phyloP scores from a whole-genome alignment of 92 coral and sea anemone genomes.

The Epizoanthus fatuus region DNA sequence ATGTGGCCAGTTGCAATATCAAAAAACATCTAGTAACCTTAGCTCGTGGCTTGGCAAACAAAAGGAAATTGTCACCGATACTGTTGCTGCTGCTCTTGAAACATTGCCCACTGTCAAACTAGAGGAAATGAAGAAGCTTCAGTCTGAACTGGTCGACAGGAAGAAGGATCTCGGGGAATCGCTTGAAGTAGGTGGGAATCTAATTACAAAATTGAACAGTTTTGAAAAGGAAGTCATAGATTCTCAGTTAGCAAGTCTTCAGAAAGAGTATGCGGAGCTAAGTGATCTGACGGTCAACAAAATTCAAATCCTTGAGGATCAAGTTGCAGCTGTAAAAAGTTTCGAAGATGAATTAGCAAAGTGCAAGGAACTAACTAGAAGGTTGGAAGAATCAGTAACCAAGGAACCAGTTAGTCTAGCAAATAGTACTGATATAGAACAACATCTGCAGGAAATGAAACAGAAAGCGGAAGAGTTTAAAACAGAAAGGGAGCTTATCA shows the following conservation, averaged over 20 bases:
- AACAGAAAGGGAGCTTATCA: constrained; percentile 1
- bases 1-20: constrained; percentile 10
- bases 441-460: constrained; percentile 66
- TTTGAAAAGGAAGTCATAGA: constrained; percentile 55
- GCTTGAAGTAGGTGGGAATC: constrained; percentile 49
- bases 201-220: constrained; percentile 45
- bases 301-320: constrained; percentile 29
- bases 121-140: constrained; percentile 16
- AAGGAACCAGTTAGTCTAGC: constrained; percentile 48
- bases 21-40: neutral
- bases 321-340: constrained; percentile 23
- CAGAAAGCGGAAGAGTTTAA: constrained; percentile 58
- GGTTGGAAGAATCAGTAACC: constrained; percentile 44
- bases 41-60: constrained; percentile 28
- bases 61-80: constrained; percentile 10
- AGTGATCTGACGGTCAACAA: constrained; percentile 21
- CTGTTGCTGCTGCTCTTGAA: constrained; percentile 13
- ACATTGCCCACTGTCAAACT: constrained; percentile 19
- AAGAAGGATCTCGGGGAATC: constrained; percentile 46
- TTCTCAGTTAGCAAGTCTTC: constrained; percentile 28
- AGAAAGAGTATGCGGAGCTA: constrained; percentile 40
- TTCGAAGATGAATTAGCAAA: constrained; percentile 68
- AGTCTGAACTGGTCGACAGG: constrained; percentile 7
- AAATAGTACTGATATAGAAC: constrained; percentile 67
- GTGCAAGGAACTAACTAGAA: constrained; percentile 55